Evolutionary conservation across 1,140 invertebrate genomes (phyloP).

Genomic region (Atta cephalotes): DNA sequence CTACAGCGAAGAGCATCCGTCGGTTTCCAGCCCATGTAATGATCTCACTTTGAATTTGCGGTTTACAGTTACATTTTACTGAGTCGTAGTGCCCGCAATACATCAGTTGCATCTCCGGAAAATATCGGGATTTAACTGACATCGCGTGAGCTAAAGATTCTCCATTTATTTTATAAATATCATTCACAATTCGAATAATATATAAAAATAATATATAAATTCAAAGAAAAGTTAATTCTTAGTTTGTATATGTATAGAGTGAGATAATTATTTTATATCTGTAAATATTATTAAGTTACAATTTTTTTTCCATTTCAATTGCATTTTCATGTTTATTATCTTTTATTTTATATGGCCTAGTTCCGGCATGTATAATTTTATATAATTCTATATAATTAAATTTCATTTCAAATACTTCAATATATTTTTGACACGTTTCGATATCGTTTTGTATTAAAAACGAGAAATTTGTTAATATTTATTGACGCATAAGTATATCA

Average conservation of each 20-base stretch:
- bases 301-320: conserved; percentile 7
- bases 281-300: background rate
- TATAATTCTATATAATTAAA: conserved; percentile 6
- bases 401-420: background rate
- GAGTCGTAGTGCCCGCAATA: conserved; percentile 18
- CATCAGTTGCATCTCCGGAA: conserved; percentile 10
- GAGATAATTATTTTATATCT: background rate
- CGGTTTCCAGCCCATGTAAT: conserved; percentile 46
- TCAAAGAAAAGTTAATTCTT: background rate
- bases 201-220: background rate
- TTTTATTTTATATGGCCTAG: background rate
- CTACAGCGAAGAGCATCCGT: conserved; percentile 30
- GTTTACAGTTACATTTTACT: conserved; percentile 52
- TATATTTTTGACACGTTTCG: background rate
- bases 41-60: conserved; percentile 67
- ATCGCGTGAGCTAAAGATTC: background rate
- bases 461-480: conserved; percentile 10
- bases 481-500: background rate
- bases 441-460: background rate
- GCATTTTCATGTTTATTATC: background rate
- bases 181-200: background rate
- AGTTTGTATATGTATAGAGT: background rate
- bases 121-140: background rate
- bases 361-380: background rate
- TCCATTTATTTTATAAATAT: background rate